These are phyloP conservation scores for Grammomys surdaster DNA, from an alignment of 2,113 vertebrate species.

Conservation along the genomic window DNA sequence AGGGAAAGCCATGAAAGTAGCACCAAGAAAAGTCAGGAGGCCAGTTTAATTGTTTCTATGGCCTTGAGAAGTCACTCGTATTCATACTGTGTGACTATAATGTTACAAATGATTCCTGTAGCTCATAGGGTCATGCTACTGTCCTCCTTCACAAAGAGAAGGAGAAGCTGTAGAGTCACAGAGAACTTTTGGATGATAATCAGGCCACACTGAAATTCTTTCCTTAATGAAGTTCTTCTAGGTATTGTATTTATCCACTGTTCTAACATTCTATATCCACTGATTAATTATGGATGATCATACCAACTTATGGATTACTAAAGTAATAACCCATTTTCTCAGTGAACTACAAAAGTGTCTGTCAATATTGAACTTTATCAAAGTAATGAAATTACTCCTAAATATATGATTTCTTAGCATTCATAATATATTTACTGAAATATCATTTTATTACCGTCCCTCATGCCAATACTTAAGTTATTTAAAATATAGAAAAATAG, in stretches of 20 bases:
- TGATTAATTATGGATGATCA: background rate
- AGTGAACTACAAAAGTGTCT: background rate
- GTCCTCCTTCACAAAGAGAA: background rate
- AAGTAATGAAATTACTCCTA: background rate
- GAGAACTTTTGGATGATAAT: background rate
- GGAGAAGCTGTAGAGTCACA: fast-evolving
- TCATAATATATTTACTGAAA: background rate
- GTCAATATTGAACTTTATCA: background rate
- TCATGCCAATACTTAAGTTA: background rate
- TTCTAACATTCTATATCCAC: background rate
- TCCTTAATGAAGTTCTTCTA: background rate
- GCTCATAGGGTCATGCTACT: fast-evolving
- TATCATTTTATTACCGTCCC: background rate
- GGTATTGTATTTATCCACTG: background rate
- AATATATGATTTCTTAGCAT: background rate
- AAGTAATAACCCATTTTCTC: background rate
- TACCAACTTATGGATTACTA: background rate
- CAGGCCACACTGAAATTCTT: background rate
- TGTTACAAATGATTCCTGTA: fast-evolving
- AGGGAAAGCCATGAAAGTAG: background rate
- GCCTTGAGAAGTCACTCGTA: background rate
- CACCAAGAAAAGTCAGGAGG: background rate
- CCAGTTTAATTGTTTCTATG: background rate
- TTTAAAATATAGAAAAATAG: background rate
- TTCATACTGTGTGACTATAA: background rate